phyloP scores from a whole-genome alignment of 2,113 vertebrate genomes.

The Fukomys damarensis region DNA sequence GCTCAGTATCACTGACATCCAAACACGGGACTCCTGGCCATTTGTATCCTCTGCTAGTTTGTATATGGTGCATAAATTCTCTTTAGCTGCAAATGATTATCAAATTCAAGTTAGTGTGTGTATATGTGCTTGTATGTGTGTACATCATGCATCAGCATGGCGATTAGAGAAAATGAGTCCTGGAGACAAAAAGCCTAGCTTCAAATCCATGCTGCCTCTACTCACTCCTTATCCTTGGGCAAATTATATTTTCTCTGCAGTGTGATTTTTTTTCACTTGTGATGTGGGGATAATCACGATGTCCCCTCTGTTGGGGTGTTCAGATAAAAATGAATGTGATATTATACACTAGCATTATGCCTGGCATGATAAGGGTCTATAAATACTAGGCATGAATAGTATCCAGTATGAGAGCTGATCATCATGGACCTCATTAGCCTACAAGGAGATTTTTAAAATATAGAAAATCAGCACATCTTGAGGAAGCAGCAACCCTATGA shows the following conservation, averaged over 20 bases:
- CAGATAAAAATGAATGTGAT: background rate
- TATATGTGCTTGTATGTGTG: background rate
- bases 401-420: background rate
- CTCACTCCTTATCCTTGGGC: background rate
- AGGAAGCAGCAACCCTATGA: background rate
- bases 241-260: background rate
- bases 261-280: background rate
- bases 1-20: constrained; percentile 36
- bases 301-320: background rate
- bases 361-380: background rate
- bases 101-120: constrained; percentile 56
- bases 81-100: constrained; percentile 45
- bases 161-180: constrained; percentile 17
- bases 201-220: background rate
- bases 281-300: background rate
- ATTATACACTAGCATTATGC: background rate
- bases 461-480: background rate
- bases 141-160: background rate
- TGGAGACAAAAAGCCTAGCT: background rate
- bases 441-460: background rate
- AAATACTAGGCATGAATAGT: background rate
- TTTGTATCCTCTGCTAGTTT: constrained; percentile 48
- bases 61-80: constrained; percentile 28
- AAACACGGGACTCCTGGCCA: background rate
- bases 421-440: background rate